Conservation (phyloP, 2,113 vertebrate species). For the Ageneiosus marmoratus region DNA sequence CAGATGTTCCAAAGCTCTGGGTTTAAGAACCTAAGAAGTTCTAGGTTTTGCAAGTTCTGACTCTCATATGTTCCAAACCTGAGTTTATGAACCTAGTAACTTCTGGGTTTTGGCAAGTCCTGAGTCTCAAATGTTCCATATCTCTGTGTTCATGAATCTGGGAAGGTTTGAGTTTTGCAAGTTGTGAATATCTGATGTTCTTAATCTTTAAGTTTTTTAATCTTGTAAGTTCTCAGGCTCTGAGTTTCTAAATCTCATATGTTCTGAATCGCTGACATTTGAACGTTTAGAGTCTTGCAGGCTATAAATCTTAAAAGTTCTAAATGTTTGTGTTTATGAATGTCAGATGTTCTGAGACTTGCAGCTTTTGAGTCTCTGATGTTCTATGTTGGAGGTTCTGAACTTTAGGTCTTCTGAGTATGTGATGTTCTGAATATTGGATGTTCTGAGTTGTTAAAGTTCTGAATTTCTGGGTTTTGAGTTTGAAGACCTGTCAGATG, state of each 20-base stretch:
- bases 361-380: not conserved
- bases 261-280: no score
- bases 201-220: not conserved
- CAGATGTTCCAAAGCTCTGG: not conserved
- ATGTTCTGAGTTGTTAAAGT: not conserved
- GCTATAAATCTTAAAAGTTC: no score
- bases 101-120: not conserved
- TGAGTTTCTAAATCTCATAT: not conserved
- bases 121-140: not conserved
- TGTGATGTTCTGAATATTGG: not conserved
- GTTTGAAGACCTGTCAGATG: no score
- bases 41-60: not conserved
- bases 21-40: not conserved
- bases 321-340: not conserved
- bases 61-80: not conserved
- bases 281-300: no score
- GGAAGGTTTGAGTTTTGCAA: not conserved
- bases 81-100: not conserved
- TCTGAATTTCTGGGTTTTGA: no score
- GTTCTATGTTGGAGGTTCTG: not conserved
- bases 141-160: not conserved
- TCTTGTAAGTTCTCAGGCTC: not conserved
- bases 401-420: not conserved
- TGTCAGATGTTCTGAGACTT: not conserved
- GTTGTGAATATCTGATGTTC: not conserved